phyloP scores from a whole-genome alignment of 2,888 invertebrate genomes.

The Pammene fasciana region DNA sequence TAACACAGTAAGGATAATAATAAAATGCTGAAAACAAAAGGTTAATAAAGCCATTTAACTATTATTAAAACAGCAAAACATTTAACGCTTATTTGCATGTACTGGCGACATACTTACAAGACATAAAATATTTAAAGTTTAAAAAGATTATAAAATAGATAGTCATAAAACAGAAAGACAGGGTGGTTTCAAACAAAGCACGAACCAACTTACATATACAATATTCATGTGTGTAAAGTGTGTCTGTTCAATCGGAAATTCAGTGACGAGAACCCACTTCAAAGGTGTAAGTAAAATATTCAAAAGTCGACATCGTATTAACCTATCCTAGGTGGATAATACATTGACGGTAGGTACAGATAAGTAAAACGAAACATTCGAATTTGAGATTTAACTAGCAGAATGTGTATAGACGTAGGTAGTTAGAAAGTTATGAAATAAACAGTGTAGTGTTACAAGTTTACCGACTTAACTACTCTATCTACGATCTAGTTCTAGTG shows the following conservation, averaged over 20 bases:
- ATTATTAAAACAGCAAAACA: slow-evolving; percentile 18
- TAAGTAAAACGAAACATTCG: neutral
- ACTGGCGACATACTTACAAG: slow-evolving; percentile 48
- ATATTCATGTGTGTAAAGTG: slow-evolving; percentile 27
- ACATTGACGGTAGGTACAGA: neutral
- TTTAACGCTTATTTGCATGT: slow-evolving; percentile 19
- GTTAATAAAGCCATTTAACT: slow-evolving; percentile 19
- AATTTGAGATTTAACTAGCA: no score
- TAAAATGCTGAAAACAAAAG: neutral
- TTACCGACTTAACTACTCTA: slow-evolving; percentile 45
- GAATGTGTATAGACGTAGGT: neutral
- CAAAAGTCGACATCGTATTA: slow-evolving; percentile 9
- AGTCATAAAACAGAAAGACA: slow-evolving; percentile 53
- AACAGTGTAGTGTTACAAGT: slow-evolving; percentile 12
- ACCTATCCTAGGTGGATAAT: no score
- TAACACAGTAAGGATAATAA: neutral
- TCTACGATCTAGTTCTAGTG: slow-evolving; percentile 54
- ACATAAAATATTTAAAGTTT: slow-evolving; percentile 32
- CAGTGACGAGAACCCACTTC: slow-evolving; percentile 14
- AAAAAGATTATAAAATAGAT: slow-evolving; percentile 38
- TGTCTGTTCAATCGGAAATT: slow-evolving; percentile 18
- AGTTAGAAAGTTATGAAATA: slow-evolving; percentile 1
- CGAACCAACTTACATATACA: slow-evolving; percentile 42
- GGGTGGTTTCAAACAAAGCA: slow-evolving; percentile 63
- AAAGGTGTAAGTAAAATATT: neutral